Conservation (phyloP, 2,113 vertebrate genomes). For the Vidua chalybeata region DNA sequence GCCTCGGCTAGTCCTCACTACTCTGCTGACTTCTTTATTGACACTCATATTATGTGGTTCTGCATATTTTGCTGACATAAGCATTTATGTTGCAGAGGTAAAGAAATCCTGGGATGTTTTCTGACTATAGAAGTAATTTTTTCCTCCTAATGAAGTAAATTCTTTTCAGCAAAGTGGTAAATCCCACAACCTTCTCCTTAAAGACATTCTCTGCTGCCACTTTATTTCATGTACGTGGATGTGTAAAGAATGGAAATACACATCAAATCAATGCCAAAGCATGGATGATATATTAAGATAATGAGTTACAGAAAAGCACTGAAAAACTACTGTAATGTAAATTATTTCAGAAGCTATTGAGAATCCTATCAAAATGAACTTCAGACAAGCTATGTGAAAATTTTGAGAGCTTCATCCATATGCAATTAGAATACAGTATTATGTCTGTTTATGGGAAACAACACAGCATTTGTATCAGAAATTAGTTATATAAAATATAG, state of each 20-base stretch:
- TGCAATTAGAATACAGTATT: neutral
- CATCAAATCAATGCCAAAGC: neutral
- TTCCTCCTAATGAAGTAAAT: neutral
- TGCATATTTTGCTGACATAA: neutral
- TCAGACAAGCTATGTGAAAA: neutral
- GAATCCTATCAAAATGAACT: neutral
- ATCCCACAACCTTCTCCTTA: neutral
- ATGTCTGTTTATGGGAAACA: neutral
- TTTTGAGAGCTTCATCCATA: neutral
- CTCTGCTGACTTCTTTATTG: neutral
- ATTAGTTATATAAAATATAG: neutral
- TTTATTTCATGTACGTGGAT: neutral
- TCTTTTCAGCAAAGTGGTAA: neutral
- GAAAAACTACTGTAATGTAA: neutral
- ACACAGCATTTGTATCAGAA: neutral
- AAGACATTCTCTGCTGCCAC: neutral
- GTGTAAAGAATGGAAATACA: neutral
- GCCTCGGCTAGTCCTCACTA: neutral
- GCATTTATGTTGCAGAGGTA: neutral
- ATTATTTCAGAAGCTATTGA: neutral
- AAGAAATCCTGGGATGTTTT: neutral
- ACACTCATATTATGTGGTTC: neutral
- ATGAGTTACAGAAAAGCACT: neutral
- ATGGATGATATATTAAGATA: neutral
- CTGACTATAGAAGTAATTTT: neutral